These are phyloP conservation scores for Spea multiplicata DNA, from an alignment of 2,113 vertebrate species.

Conservation along the genomic window DNA sequence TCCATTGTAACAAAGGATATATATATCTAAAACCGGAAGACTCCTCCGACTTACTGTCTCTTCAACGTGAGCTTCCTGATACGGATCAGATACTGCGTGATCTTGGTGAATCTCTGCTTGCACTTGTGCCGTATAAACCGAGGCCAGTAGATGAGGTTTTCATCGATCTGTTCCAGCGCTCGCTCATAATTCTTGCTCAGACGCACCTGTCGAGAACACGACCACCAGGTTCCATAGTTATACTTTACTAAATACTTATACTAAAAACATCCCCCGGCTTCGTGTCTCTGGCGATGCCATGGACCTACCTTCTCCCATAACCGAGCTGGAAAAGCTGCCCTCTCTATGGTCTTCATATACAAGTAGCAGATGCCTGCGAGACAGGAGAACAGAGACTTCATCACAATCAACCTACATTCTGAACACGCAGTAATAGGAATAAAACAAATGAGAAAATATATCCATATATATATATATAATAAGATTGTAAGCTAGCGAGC, in stretches of 20 bases:
- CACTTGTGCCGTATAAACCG: constrained; percentile 92
- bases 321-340: constrained; percentile 84
- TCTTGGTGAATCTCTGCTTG: constrained; percentile 95
- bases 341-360: constrained; percentile 94
- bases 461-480: too few species aligned
- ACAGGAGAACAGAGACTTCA: neutral
- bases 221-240: neutral
- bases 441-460: too few species aligned
- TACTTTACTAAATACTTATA: too few species aligned
- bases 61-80: constrained; percentile 92
- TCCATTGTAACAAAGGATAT: too few species aligned
- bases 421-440: too few species aligned
- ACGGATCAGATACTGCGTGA: constrained; percentile 96
- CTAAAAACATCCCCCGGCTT: too few species aligned
- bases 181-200: constrained; percentile 92
- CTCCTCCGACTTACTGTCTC: constrained; percentile 71
- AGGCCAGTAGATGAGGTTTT: constrained; percentile 94
- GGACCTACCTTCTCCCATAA: constrained; percentile 93
- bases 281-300: neutral
- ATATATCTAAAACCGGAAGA: too few species aligned
- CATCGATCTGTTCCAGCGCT: constrained; percentile 91
- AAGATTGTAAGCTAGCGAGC: too few species aligned
- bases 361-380: constrained; percentile 84
- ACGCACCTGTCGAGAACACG: constrained; percentile 72
- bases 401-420: too few species aligned